A percentile compares a stretch with the other conserved stretches of the same genome.
Evolutionary conservation across 2,888 invertebrate species (phyloP).

Genomic region (Conops quadrifasciatus): DNA sequence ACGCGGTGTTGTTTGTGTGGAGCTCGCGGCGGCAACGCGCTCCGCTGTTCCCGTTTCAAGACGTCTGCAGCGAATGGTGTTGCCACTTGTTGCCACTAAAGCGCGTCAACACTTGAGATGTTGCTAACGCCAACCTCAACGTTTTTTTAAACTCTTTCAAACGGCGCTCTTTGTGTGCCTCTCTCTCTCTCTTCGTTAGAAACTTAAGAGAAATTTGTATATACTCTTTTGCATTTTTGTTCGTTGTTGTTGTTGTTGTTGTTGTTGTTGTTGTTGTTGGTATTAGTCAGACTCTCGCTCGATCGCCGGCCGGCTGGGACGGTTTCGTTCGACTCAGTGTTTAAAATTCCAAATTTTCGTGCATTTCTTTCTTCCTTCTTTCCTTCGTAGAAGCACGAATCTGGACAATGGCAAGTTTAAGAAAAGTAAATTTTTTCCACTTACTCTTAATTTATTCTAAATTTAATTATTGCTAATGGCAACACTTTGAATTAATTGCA

Average conservation of each 20-base stretch:
- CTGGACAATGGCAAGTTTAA: too few species aligned
- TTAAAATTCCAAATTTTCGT: not conserved
- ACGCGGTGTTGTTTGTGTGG: not conserved
- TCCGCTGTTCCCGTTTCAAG: too few species aligned
- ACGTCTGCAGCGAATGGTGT: slow-evolving; percentile 13
- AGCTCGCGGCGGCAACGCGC: not conserved
- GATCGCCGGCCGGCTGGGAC: not conserved
- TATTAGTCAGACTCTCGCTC: slow-evolving; percentile 14
- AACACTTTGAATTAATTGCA: too few species aligned
- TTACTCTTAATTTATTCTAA: too few species aligned
- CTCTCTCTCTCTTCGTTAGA: not conserved
- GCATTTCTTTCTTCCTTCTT: not conserved
- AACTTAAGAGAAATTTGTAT: slow-evolving; percentile 12
- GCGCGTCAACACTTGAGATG: slow-evolving; percentile 24
- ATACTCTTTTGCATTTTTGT: not conserved
- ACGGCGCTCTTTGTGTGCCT: not conserved
- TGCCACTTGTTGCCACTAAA: slow-evolving; percentile 36
- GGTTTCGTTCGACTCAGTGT: slow-evolving; percentile 21
- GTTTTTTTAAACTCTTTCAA: not conserved
- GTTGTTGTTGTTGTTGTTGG: slow-evolving; percentile 23
- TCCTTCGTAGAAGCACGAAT: not conserved
- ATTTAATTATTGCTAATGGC: too few species aligned
- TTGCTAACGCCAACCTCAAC: not conserved
- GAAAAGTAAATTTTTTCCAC: too few species aligned
- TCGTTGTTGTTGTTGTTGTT: slow-evolving; percentile 8